Base-by-base conservation (phyloP, 2,888 invertebrate species). In the Phortica okadai region DNA sequence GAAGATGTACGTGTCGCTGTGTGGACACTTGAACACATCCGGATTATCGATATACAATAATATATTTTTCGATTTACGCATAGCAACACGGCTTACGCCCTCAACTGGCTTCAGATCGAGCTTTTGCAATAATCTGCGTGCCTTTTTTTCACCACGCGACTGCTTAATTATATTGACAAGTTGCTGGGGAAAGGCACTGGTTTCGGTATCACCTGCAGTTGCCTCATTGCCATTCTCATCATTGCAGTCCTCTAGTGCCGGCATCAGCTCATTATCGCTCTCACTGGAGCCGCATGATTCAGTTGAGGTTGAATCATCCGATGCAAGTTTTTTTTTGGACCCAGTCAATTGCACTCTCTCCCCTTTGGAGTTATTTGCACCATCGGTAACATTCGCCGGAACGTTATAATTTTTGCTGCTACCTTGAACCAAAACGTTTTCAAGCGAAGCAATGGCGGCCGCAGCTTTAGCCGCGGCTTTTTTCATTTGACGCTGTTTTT, bases 81-180 rank as follows among this genome's bases (percentile, higher is more conserved):
- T 86, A 10, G 81, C 76, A 33, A 85, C 83, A 6, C 86, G 84
- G 0, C 58, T 16, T n/a, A 85, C 86, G 25, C 83, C 74, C 3
- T 74, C 67, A 0, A 85, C 1, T 7, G 58, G 83, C 76, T 81
- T 78, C 14, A 87, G 62, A 33, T 83, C 82, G 6, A 83, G 77
- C 44, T 85, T 87, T 75, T 76, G 73, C 3, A 85, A 74, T 1
- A 87, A 41, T 10, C 84, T 81, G 4, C 85, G 85, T 0, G 87
- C 87, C 75, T 84, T 85, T 74, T 81, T 87, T 73, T 85, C 85
- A 72, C 79, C 83, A 7, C 85, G 85, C 0, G 87, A 80, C 14
- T 25, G 73, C 41, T 72, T 84, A 0, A 74, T 33, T 1, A 33
- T 50, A 50, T 58, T 58, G 14, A 58, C 56, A 10, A 54, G 54